phyloP scores from a whole-genome alignment of 2,888 invertebrate genomes.

The Lissonota sp. region DNA sequence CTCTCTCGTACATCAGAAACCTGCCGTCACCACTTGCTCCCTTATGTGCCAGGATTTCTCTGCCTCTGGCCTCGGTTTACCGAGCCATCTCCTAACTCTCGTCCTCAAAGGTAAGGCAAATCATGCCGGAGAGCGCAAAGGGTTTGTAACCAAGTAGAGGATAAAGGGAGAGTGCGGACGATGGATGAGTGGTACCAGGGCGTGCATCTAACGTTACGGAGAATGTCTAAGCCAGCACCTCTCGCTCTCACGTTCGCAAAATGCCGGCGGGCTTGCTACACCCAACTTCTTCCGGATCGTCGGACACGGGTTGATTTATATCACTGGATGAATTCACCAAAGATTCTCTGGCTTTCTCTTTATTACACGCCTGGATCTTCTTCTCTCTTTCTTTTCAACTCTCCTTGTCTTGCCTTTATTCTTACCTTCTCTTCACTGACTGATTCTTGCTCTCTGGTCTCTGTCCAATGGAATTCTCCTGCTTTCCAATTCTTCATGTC shows the following conservation, averaged over 20 bases:
- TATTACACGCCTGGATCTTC: not conserved
- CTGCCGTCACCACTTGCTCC: slow-evolving; percentile 31
- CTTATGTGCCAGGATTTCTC: slow-evolving; percentile 31
- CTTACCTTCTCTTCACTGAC: no score
- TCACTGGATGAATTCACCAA: slow-evolving; percentile 51
- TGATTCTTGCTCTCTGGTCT: no score
- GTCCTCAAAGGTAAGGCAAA: slow-evolving; percentile 37
- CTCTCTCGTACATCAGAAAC: slow-evolving; percentile 31
- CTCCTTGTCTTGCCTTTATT: no score
- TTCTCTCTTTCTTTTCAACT: no score
- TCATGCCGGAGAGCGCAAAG: not conserved
- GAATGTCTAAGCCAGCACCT: slow-evolving; percentile 25
- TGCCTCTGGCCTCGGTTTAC: not conserved
- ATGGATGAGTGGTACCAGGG: slow-evolving; percentile 19
- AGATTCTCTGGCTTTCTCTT: slow-evolving; percentile 14
- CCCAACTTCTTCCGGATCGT: slow-evolving; percentile 55
- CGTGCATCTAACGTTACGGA: slow-evolving; percentile 43
- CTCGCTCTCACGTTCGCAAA: not conserved
- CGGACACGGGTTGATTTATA: slow-evolving; percentile 56
- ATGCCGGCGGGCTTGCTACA: slow-evolving; percentile 35
- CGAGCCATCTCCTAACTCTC: slow-evolving; percentile 24
- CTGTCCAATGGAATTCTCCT: no score
- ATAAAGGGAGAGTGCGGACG: not conserved
- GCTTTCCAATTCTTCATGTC: no score
- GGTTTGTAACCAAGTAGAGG: slow-evolving; percentile 2